These are phyloP conservation scores for Balaeniceps rex DNA, from an alignment of 2,113 vertebrate genomes.

Conservation along the genomic window DNA sequence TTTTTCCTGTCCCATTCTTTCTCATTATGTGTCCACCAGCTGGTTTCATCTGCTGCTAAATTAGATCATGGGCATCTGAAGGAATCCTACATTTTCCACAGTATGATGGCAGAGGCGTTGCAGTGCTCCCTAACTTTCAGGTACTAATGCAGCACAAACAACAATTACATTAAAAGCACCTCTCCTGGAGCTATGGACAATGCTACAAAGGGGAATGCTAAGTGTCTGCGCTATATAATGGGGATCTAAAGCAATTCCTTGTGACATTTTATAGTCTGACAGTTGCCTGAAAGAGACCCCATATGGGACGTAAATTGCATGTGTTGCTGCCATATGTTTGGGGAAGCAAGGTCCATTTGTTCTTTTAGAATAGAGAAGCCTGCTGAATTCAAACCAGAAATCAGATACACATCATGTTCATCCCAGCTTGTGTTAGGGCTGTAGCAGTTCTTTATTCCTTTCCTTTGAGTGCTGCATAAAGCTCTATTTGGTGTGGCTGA, in stretches of 20 bases:
- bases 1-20: neutral
- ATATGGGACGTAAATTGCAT: slow-evolving; percentile 45
- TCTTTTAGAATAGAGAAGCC: slow-evolving; percentile 25
- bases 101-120: neutral
- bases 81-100: neutral
- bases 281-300: slow-evolving; percentile 2
- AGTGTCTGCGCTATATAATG: neutral
- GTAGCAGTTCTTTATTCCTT: neutral
- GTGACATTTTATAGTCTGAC: neutral
- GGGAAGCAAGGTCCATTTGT: slow-evolving; percentile 32
- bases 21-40: neutral
- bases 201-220: neutral
- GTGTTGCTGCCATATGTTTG: slow-evolving; percentile 42
- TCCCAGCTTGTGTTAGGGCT: neutral
- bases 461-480: neutral
- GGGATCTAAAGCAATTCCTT: neutral
- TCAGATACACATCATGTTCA: neutral
- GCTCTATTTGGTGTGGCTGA: neutral
- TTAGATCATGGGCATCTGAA: neutral
- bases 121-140: neutral
- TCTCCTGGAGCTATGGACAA: neutral
- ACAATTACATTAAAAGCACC: neutral
- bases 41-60: neutral
- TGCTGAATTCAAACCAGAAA: slow-evolving; percentile 39
- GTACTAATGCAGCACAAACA: neutral